These are phyloP conservation scores for Forbesichthys agassizii DNA, from an alignment of 2,113 vertebrate species.

Conservation along the genomic window DNA sequence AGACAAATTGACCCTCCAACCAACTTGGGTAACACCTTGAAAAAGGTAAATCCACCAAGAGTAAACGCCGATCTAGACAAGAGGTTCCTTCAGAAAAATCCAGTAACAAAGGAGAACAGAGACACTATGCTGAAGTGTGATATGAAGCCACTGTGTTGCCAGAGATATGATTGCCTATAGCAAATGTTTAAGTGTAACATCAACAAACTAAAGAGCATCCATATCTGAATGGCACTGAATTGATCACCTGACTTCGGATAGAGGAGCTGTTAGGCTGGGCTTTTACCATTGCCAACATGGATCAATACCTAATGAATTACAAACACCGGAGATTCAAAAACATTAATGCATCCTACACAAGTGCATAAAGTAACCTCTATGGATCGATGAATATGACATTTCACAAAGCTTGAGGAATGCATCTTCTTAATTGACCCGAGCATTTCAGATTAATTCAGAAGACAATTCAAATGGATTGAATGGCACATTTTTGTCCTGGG, in stretches of 20 bases:
- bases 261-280: slow-evolving; percentile 48
- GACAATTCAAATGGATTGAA: slow-evolving; percentile 68
- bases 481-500: slow-evolving; percentile 30
- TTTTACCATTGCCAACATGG: slow-evolving; percentile 52
- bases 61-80: slow-evolving; percentile 5
- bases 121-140: slow-evolving; percentile 1
- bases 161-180: slow-evolving; percentile 10
- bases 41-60: slow-evolving; percentile 2
- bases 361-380: slow-evolving; percentile 60
- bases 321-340: slow-evolving; percentile 62
- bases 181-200: slow-evolving; percentile 30
- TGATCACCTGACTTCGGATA: slow-evolving; percentile 61
- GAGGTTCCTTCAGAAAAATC: not conserved
- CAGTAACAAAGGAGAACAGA: slow-evolving; percentile 8
- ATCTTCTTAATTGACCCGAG: slow-evolving; percentile 71
- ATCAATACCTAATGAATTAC: slow-evolving; percentile 78
- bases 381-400: slow-evolving; percentile 72
- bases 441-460: slow-evolving; percentile 65
- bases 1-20: slow-evolving; percentile 51
- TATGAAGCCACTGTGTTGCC: slow-evolving; percentile 14
- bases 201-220: slow-evolving; percentile 66
- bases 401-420: slow-evolving; percentile 59
- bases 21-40: not conserved
- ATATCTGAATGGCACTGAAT: slow-evolving; percentile 60
- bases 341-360: slow-evolving; percentile 68